phyloP scores from a whole-genome alignment of 2,888 invertebrate species.

The Drepana falcataria region DNA sequence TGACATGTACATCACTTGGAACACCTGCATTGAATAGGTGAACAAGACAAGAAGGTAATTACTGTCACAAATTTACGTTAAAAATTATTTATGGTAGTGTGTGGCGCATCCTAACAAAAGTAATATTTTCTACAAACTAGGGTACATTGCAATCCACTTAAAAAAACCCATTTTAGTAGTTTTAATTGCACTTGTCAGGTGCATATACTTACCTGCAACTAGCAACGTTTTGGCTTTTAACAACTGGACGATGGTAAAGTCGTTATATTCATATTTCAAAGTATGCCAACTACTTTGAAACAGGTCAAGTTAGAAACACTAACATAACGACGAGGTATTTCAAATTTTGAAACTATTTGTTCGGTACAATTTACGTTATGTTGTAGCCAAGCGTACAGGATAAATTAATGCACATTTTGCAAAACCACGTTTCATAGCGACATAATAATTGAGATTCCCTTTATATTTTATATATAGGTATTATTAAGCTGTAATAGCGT shows the following conservation, averaged over 20 bases:
- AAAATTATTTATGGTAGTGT: background rate
- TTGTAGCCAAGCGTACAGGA: background rate
- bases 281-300: background rate
- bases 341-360: background rate
- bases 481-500: no score
- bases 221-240: background rate
- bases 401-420: background rate
- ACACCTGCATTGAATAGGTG: slow-evolving; percentile 6
- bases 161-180: background rate
- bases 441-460: no score
- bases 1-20: slow-evolving; percentile 25
- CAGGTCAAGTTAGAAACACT: background rate
- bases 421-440: background rate
- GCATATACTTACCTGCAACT: background rate
- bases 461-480: no score
- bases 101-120: background rate
- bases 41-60: background rate
- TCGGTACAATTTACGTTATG: background rate
- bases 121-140: background rate
- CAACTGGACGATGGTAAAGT: background rate
- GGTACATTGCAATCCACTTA: background rate
- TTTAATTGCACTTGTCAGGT: background rate
- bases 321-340: background rate
- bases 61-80: background rate
- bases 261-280: background rate